These are phyloP conservation scores for Trematocara caparti DNA, from an alignment of 2,797 vertebrate genomes.

Conservation along the genomic window DNA sequence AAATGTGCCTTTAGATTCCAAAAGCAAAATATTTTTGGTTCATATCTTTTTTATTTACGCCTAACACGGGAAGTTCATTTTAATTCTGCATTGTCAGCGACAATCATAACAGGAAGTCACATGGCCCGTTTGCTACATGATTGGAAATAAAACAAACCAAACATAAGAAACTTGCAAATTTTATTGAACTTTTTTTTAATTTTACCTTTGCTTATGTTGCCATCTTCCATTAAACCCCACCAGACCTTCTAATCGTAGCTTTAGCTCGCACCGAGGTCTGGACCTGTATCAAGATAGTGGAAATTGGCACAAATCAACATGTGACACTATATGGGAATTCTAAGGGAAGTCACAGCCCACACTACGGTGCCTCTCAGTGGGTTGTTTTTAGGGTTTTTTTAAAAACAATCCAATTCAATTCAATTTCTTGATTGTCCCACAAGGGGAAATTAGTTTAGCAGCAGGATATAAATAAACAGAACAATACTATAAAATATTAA, in stretches of 20 bases:
- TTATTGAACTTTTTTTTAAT: not conserved
- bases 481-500: no score
- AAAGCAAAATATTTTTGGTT: not conserved
- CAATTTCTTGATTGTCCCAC: no score
- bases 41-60: fast-evolving
- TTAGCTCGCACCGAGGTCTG: not conserved
- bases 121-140: not conserved
- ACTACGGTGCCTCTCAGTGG: not conserved
- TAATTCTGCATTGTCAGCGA: not conserved
- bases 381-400: not conserved
- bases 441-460: no score
- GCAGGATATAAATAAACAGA: no score
- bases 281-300: not conserved
- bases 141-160: not conserved
- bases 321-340: not conserved
- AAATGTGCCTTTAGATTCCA: not conserved
- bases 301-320: not conserved
- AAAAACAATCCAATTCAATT: not conserved
- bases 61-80: fast-evolving
- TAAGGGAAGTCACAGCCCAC: not conserved
- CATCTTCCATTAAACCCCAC: not conserved
- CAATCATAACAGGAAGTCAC: not conserved
- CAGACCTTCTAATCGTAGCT: not conserved
- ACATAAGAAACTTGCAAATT: not conserved
- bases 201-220: not conserved